These are phyloP conservation scores for Egretta garzetta DNA, from an alignment of 2,113 vertebrate genomes.

Conservation along the genomic window DNA sequence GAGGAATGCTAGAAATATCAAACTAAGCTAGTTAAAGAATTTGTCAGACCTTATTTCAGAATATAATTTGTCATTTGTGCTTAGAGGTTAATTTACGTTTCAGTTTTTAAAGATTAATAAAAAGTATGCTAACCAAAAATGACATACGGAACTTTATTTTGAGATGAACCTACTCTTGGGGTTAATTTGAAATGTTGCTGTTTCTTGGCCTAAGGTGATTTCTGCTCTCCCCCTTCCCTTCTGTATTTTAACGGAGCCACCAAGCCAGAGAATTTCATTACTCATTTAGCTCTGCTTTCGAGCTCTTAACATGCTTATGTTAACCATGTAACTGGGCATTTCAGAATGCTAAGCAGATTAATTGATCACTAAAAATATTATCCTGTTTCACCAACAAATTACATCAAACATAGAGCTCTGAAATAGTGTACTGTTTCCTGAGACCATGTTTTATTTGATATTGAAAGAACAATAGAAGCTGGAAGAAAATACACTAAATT, in stretches of 20 bases:
- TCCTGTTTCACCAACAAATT: not conserved
- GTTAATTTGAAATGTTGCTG: not conserved
- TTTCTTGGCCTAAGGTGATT: not conserved
- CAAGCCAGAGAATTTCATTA: not conserved
- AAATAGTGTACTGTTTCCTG: not conserved
- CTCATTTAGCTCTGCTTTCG: not conserved
- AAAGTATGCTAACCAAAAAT: not conserved
- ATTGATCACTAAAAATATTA: not conserved
- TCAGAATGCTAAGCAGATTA: conserved; percentile 2
- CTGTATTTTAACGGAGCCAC: not conserved
- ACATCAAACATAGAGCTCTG: not conserved
- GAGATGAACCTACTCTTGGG: not conserved
- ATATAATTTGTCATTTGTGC: not conserved
- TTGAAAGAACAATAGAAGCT: not conserved
- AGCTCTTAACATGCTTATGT: not conserved
- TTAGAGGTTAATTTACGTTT: not conserved
- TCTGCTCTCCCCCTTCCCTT: not conserved
- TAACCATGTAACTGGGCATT: not conserved
- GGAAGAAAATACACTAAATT: not conserved
- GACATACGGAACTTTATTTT: not conserved
- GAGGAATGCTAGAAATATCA: not conserved
- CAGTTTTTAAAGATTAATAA: not conserved
- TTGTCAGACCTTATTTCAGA: not conserved
- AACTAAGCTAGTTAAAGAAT: not conserved
- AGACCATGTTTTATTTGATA: not conserved